Evolutionary conservation across 1,140 invertebrate genomes (phyloP), one percentile per base, ranked within the genome.

Genomic region (Harpegnathos saltator): DNA sequence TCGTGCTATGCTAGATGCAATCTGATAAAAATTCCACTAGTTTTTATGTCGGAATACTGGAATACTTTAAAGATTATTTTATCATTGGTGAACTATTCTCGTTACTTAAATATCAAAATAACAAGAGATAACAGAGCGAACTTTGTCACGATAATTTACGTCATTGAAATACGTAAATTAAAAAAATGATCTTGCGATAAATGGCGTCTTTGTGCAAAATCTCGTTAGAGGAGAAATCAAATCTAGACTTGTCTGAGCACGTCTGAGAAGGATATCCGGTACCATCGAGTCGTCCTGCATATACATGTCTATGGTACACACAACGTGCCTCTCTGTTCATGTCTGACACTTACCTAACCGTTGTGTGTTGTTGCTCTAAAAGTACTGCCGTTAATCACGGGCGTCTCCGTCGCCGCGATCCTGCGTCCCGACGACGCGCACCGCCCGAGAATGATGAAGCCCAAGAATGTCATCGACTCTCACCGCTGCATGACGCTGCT

Each of bases 341-440:
- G 65, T 83, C 56, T 19, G 50, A 84, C 82, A 84, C 86, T 82
- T 52, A 87, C 85, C 82, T 62, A 87, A 72, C 50, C 56, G 66
- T 85, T 63, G 63, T 29, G 61, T 54, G 29, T 62, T 54, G 73
- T 66, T 33, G 74, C 62, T 63, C 48, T 33, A 54, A 50, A 58
- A 84, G 73, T 87, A 74, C 85, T 84, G 66, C 38, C 48, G 61
- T 72, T 52, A 48, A 17, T 63, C 71, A 54, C 61, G 50, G 63
- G 68, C 75, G 85, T 88, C 63, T 75, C 81, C 83, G 82, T 69
- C 48, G 62, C 59, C 74, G 24, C 52, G 63, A 85, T 87, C 44
- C 66, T 87, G 61, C 69, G 56, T 77, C 56, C 65, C 61, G 78
- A 73, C 61, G 54, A 88, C 44, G 56, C 44, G 54, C 61, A 29